Evolutionary conservation across 2,113 vertebrate species (phyloP).

Genomic region (Cyprinodon variegatus): DNA sequence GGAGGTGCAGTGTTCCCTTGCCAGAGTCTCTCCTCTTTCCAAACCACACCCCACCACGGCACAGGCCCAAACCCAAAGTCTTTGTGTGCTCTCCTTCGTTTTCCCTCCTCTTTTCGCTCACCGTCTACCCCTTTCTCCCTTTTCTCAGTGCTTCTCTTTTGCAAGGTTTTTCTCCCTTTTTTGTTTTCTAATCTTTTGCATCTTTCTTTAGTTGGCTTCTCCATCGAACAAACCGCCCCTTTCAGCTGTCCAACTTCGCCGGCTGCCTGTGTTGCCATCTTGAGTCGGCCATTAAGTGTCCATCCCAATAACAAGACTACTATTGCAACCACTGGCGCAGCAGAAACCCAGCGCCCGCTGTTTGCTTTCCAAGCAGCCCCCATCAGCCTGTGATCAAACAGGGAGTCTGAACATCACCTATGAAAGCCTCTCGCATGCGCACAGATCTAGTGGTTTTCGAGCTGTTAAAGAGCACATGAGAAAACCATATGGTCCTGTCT

Average conservation of each 20-base stretch:
- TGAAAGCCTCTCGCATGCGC: conserved; percentile 31
- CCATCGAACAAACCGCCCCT: conserved; percentile 21
- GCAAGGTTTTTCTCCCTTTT: conserved; percentile 25
- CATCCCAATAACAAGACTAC: conserved; percentile 61
- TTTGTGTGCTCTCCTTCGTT: conserved; percentile 58
- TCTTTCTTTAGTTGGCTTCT: conserved; percentile 17
- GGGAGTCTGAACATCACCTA: conserved; percentile 43
- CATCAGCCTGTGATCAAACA: conserved; percentile 11
- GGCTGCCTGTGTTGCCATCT: conserved; percentile 43
- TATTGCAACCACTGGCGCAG: conserved; percentile 47
- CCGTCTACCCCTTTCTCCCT: conserved; percentile 22
- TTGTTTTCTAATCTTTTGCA: conserved; percentile 31
- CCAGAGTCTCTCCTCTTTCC: conserved; percentile 60
- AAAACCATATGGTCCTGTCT: conserved; percentile 73
- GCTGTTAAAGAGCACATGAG: conserved; percentile 64
- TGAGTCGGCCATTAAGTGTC: conserved; percentile 34
- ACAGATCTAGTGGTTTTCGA: conserved; percentile 49
- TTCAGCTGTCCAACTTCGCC: conserved; percentile 29
- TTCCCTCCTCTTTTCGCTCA: conserved; percentile 56
- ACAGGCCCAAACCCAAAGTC: conserved; percentile 67
- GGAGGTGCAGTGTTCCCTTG: conserved; percentile 62
- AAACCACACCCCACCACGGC: conserved; percentile 74
- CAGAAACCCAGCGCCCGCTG: conserved; percentile 34
- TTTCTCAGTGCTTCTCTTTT: conserved; percentile 27
- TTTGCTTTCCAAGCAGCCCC: conserved; percentile 32